Percentiles rank a stretch among this genome's conserved stretches.
These are phyloP conservation scores for Leptinotarsa rubiginosa DNA, from an alignment of 2,888 invertebrate genomes.

Conservation along the genomic window DNA sequence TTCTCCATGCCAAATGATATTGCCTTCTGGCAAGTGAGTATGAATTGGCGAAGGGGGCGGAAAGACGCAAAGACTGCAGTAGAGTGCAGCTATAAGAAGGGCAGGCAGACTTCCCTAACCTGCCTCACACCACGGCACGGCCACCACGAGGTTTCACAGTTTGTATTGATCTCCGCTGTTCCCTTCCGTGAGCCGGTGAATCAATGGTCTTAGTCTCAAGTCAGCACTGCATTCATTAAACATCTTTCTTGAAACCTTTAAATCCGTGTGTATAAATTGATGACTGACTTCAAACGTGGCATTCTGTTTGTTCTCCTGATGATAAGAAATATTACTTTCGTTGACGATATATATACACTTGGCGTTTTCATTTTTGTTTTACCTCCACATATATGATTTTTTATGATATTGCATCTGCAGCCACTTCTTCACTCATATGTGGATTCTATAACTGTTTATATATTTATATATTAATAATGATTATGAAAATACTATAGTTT, in stretches of 20 bases:
- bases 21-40: constrained; percentile 40
- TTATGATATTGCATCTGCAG: too few species aligned
- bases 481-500: too few species aligned
- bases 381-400: not conserved
- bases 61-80: constrained; percentile 63
- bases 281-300: not conserved
- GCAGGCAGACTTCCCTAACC: constrained; percentile 63
- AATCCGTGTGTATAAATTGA: not conserved
- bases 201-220: constrained; percentile 64
- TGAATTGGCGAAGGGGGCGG: constrained; percentile 49
- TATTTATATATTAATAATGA: too few species aligned
- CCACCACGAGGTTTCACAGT: constrained; percentile 59
- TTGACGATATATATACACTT: not conserved
- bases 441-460: too few species aligned
- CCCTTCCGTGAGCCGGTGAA: constrained; percentile 60
- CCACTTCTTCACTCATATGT: too few species aligned
- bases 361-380: not conserved
- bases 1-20: constrained; percentile 39
- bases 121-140: constrained; percentile 63
- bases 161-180: constrained; percentile 65
- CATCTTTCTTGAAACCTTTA: constrained; percentile 8
- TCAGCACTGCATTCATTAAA: constrained; percentile 56
- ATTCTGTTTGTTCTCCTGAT: not conserved
- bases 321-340: not conserved
- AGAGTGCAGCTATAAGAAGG: constrained; percentile 58